A percentile compares a stretch with the other conserved stretches of the same genome.
phyloP scores from a whole-genome alignment of 2,113 vertebrate species.

The Grallaria varia region DNA sequence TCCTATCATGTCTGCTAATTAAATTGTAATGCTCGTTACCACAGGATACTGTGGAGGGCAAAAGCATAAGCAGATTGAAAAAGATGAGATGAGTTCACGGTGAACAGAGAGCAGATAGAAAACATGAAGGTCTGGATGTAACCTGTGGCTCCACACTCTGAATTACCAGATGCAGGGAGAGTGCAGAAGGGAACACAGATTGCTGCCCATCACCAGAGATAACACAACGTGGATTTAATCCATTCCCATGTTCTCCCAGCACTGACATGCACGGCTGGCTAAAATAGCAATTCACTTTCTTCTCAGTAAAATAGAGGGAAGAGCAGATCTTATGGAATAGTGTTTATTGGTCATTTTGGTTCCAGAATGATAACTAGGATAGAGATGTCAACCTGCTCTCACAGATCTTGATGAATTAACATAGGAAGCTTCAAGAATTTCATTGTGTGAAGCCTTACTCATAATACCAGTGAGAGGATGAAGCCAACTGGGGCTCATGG shows the following conservation, averaged over 20 bases:
- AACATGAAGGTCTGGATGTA: not conserved
- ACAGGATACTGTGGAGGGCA: not conserved
- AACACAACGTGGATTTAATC: not conserved
- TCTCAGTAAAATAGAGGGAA: not conserved
- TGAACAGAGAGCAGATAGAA: not conserved
- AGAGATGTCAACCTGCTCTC: slow-evolving; percentile 12
- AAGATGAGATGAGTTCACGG: not conserved
- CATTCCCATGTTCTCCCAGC: not conserved
- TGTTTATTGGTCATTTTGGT: not conserved
- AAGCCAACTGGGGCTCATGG: slow-evolving; percentile 15
- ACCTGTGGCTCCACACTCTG: not conserved
- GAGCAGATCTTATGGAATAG: not conserved
- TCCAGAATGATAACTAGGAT: not conserved
- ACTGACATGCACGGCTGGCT: not conserved
- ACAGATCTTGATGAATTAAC: slow-evolving; percentile 49
- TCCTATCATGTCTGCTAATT: slow-evolving; percentile 21
- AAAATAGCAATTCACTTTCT: not conserved
- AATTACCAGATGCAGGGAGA: not conserved
- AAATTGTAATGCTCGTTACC: slow-evolving; percentile 21
- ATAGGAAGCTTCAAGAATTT: not conserved
- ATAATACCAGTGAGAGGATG: slow-evolving; percentile 3
- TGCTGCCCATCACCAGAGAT: not conserved
- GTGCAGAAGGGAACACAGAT: not conserved
- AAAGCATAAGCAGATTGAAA: not conserved
- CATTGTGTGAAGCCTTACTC: not conserved